A percentile compares a stretch with the other conserved stretches of the same genome.
Evolutionary conservation across 1,140 invertebrate genomes (phyloP).

Genomic region (Ceratina japonica): DNA sequence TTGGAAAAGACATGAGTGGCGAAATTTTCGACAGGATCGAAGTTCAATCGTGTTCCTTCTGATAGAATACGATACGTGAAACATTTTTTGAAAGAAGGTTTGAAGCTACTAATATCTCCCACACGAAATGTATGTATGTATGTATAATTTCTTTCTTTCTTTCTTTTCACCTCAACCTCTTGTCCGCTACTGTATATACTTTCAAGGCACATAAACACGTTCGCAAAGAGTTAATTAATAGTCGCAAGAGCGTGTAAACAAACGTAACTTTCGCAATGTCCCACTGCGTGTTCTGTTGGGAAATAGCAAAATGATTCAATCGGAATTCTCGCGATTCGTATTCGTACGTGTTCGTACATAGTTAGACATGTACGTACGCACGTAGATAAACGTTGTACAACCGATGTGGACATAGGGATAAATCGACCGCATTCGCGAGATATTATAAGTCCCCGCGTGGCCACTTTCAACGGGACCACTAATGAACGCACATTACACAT

Average conservation of each 20-base stretch:
- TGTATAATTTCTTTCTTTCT: too few species aligned
- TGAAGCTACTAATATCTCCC: too few species aligned
- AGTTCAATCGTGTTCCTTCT: too few species aligned
- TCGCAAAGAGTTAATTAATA: not conserved
- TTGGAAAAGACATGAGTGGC: too few species aligned
- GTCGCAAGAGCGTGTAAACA: not conserved
- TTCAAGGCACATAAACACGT: too few species aligned
- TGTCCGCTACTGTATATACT: too few species aligned
- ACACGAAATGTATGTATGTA: too few species aligned
- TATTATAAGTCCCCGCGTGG: slow-evolving; percentile 52
- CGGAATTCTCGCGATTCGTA: slow-evolving; percentile 14
- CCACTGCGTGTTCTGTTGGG: not conserved
- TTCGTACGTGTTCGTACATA: not conserved
- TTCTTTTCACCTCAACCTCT: too few species aligned
- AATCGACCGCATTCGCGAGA: slow-evolving; percentile 26
- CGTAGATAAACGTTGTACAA: not conserved
- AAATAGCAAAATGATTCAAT: slow-evolving; percentile 6
- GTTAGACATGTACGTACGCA: not conserved
- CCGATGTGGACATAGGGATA: not conserved
- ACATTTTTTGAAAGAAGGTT: too few species aligned
- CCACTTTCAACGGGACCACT: slow-evolving; percentile 52
- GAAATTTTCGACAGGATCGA: too few species aligned
- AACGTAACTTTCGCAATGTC: not conserved
- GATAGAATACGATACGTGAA: too few species aligned
- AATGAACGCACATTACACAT: slow-evolving; percentile 52